These are phyloP conservation scores for Artemia sinica DNA, from an alignment of 2,888 invertebrate genomes.

Conservation along the genomic window DNA sequence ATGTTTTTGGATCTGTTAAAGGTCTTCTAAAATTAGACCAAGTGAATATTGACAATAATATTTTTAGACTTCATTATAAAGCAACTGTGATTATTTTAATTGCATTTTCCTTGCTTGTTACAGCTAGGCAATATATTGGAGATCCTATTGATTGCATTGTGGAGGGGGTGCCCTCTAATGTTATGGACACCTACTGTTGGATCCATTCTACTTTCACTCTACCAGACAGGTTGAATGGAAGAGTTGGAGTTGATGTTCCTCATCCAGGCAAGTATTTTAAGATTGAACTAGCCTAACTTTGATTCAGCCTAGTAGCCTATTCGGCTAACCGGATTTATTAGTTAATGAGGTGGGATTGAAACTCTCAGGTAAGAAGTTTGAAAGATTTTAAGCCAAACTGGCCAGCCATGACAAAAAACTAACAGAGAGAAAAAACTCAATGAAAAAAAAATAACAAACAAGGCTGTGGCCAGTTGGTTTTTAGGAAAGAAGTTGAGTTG, in stretches of 20 bases:
- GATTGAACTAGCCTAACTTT: no score
- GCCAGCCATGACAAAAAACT: no score
- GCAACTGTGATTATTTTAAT: slow-evolving; percentile 32
- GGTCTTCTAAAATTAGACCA: slow-evolving; percentile 28
- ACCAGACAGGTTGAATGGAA: slow-evolving; percentile 52
- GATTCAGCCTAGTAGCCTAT: no score
- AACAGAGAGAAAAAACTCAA: no score
- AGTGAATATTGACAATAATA: slow-evolving; percentile 22
- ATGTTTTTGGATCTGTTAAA: slow-evolving; percentile 29
- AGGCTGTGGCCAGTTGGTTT: no score
- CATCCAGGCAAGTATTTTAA: slow-evolving; percentile 16
- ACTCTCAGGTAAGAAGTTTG: no score
- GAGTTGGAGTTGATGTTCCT: slow-evolving; percentile 42
- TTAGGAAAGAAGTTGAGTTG: no score
- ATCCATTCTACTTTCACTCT: slow-evolving; percentile 77
- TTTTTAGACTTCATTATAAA: slow-evolving; percentile 26
- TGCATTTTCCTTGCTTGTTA: slow-evolving; percentile 34
- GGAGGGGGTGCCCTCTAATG: slow-evolving; percentile 24
- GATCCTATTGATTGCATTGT: slow-evolving; percentile 36
- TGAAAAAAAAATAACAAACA: no score
- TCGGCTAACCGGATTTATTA: no score
- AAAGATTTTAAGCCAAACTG: no score
- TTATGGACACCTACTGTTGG: slow-evolving; percentile 48
- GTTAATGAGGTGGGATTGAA: no score
- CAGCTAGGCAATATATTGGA: slow-evolving; percentile 36